Evolutionary conservation across 1,140 invertebrate species (phyloP), one percentile per base, ranked within the genome.

Genomic region (Zelostemma sp.): DNA sequence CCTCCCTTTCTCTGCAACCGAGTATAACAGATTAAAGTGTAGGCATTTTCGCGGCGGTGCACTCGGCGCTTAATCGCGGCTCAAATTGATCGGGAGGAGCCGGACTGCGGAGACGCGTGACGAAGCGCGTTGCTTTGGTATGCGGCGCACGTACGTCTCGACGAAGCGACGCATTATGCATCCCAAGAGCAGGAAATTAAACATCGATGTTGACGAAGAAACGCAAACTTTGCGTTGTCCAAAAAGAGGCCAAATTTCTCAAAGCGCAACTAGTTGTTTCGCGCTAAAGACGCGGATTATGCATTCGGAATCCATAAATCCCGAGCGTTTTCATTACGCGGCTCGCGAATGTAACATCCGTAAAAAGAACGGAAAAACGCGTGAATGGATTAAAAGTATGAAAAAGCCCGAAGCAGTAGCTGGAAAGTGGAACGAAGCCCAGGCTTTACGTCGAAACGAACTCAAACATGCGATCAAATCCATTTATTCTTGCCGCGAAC

Each of bases 171-270:
- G 35, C 31, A 59, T 71, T 71, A 59, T 71, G 58, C 62, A 49
- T 6, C 25, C 14, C 31, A 58, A 71, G 58, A 45, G 62, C 49
- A 66, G 68, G 62, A 71, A 66, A 71, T 71, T 71, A 71, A 71
- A 66, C 66, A 63, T 66, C 55, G 55, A 66, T 66, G 68, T 71
- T n/a, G n/a, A n/a, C n/a, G n/a, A n/a, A n/a, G n/a, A n/a, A n/a
- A n/a, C n/a, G n/a, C 3, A n/a, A 9, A 35, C 11, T 35, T 6
- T 35, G 1, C 1, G 33, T 28, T 28, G 3, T 28, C 3, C 3
- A 28, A 28, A 28, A 28, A 3, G 8, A 28, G 25, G 25, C 3
- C 8, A 28, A 28, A 28, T 8, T 28, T 28, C 25, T 28, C 25
- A 8, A n/a, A 28, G 25, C 25, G 25, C 25, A 28, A 28, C 25